Evolutionary conservation across 2,113 vertebrate genomes (phyloP).

Genomic region (Phocoena sinus): DNA sequence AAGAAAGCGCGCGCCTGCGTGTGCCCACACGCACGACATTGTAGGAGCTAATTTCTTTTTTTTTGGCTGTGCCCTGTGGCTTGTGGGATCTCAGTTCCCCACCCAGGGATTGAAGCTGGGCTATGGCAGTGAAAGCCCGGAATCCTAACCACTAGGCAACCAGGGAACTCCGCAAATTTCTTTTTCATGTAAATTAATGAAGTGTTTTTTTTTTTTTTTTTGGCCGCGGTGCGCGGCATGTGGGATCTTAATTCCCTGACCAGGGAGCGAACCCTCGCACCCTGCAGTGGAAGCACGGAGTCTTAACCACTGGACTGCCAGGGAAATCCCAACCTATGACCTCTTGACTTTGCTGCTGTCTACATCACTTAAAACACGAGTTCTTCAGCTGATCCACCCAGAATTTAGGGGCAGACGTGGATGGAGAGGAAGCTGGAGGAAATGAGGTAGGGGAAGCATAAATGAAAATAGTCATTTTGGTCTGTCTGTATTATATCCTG

Average conservation of each 20-base stretch:
- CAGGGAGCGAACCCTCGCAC: background rate
- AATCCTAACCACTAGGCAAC: background rate
- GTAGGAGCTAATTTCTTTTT: background rate
- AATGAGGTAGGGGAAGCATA: background rate
- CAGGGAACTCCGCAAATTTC: background rate
- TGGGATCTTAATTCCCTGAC: background rate
- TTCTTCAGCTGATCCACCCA: background rate
- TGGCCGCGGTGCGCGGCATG: fast-evolving
- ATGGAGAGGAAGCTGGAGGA: background rate
- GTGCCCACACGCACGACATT: background rate
- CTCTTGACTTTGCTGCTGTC: background rate
- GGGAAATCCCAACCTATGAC: background rate
- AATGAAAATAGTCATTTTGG: background rate
- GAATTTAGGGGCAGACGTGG: background rate
- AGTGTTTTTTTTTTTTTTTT: background rate
- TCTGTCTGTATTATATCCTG: background rate
- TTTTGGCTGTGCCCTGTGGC: background rate
- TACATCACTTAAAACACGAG: background rate
- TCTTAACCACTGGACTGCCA: too few species aligned
- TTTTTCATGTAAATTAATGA: too few species aligned
- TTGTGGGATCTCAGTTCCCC: background rate
- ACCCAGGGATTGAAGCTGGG: background rate
- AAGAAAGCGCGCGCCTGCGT: background rate
- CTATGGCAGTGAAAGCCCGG: background rate
- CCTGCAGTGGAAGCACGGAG: too few species aligned